Conservation (phyloP, 1,140 invertebrate species). For the Metopolophium dirhodum region DNA sequence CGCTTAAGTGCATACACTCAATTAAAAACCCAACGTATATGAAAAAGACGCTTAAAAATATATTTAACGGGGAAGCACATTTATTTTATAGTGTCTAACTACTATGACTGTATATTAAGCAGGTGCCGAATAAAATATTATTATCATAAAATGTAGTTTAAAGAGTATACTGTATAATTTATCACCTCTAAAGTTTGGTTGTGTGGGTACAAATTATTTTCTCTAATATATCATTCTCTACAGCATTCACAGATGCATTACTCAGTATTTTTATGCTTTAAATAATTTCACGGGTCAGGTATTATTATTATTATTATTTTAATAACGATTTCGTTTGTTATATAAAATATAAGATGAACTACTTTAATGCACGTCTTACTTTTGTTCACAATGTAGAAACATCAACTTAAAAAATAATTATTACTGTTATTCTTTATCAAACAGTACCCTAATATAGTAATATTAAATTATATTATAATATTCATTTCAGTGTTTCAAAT, state of each 20-base stretch:
- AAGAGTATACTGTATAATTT: background rate
- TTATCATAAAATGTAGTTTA: constrained; percentile 8
- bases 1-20: background rate
- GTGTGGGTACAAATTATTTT: background rate
- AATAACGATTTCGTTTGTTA: background rate
- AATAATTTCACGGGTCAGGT: background rate
- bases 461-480: background rate
- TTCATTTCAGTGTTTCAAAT: background rate
- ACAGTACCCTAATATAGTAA: no score
- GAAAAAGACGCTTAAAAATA: background rate
- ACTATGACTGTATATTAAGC: no score
- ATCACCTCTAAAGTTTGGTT: background rate
- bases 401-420: background rate
- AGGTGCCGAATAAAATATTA: background rate
- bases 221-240: background rate
- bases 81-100: background rate
- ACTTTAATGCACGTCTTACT: background rate
- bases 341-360: background rate
- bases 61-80: background rate
- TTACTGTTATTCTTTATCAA: no score
- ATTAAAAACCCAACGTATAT: background rate
- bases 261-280: background rate
- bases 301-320: background rate
- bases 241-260: background rate
- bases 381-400: background rate